Conservation (phyloP, 1,140 invertebrate species). For the Drosophila setifemur region DNA sequence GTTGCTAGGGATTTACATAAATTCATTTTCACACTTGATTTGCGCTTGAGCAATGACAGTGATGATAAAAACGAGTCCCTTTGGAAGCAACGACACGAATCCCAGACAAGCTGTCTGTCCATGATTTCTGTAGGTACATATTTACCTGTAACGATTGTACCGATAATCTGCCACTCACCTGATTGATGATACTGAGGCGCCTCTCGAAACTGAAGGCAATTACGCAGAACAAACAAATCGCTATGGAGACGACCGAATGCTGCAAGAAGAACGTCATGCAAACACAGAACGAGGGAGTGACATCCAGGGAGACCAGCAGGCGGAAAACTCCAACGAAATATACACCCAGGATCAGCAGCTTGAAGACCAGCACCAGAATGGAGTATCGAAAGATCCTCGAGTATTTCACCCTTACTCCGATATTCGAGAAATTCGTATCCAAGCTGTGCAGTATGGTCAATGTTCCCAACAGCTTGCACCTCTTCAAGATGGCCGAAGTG, state of each 20-base stretch:
- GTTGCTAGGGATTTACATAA: slow-evolving; percentile 36
- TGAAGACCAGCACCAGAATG: slow-evolving; percentile 59
- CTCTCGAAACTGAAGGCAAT: slow-evolving; percentile 74
- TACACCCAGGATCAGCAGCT: slow-evolving; percentile 60
- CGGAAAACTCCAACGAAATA: slow-evolving; percentile 70
- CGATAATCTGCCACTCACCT: slow-evolving; percentile 47
- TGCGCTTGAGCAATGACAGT: slow-evolving; percentile 3
- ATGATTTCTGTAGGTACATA: slow-evolving; percentile 15
- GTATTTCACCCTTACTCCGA: slow-evolving; percentile 62
- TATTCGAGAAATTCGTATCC: slow-evolving; percentile 62
- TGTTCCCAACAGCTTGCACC: slow-evolving; percentile 54
- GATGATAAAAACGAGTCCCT: neutral
- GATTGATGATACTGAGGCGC: slow-evolving; percentile 67
- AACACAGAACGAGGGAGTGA: slow-evolving; percentile 68
- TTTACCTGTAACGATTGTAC: slow-evolving; percentile 1
- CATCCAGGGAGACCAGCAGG: slow-evolving; percentile 58
- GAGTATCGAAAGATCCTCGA: slow-evolving; percentile 65
- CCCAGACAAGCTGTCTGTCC: slow-evolving; percentile 9
- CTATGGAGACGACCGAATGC: slow-evolving; percentile 70
- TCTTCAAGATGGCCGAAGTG: slow-evolving; percentile 57
- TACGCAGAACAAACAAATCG: slow-evolving; percentile 71
- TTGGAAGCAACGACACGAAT: neutral
- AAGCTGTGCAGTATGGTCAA: slow-evolving; percentile 55
- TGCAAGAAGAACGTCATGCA: slow-evolving; percentile 75
- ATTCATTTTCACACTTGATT: slow-evolving; percentile 48